Evolutionary conservation across 2,113 vertebrate genomes (phyloP).

Genomic region (Paedocypris sp.): DNA sequence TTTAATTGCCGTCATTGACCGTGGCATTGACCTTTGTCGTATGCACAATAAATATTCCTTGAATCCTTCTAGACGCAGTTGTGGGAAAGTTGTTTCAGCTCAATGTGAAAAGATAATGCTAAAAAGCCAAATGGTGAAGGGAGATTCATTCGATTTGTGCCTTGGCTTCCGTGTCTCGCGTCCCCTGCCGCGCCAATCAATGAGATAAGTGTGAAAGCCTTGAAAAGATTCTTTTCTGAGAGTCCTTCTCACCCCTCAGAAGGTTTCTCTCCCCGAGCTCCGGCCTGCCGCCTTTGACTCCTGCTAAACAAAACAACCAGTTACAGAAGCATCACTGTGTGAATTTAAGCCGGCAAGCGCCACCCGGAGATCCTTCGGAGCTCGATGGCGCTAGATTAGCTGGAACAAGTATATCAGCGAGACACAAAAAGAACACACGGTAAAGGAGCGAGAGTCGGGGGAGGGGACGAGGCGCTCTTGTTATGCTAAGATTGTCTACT

Average conservation of each 20-base stretch:
- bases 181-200: conserved; percentile 7
- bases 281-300: conserved; percentile 14
- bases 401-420: conserved; percentile 22
- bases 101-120: not conserved
- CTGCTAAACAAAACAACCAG: conserved; percentile 25
- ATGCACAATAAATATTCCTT: not conserved
- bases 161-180: not conserved
- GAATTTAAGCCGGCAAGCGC: conserved; percentile 15
- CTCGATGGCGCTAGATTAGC: conserved; percentile 27
- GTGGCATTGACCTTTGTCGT: not conserved
- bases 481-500: conserved; percentile 52
- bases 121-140: not conserved
- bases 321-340: conserved; percentile 25
- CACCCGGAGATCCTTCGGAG: conserved; percentile 4
- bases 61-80: not conserved
- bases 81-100: not conserved
- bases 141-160: not conserved
- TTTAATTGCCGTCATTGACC: not conserved
- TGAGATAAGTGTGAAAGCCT: conserved; percentile 25
- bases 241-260: not conserved
- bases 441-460: not conserved
- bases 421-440: conserved; percentile 2
- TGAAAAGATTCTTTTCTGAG: conserved; percentile 13
- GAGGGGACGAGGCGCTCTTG: conserved; percentile 39
- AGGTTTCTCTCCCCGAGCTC: not conserved